These are phyloP conservation scores for Geopemphigus sp. DNA, from an alignment of 1,140 invertebrate genomes.

Conservation along the genomic window DNA sequence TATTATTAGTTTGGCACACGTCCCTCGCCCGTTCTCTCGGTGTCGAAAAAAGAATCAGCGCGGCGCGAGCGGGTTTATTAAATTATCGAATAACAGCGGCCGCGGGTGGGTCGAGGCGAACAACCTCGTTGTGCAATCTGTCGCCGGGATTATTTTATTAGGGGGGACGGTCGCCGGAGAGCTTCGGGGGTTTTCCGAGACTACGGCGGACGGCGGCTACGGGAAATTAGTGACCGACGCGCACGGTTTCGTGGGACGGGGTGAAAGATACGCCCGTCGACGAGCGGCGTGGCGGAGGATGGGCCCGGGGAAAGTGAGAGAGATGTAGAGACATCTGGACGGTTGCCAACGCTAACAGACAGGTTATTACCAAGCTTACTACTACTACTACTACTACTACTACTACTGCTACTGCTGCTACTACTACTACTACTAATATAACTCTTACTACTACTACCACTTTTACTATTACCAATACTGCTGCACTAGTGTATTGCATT, in stretches of 20 bases:
- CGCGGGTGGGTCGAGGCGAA: too few species aligned
- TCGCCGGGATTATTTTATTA: conserved; percentile 28
- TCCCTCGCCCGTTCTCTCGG: not conserved
- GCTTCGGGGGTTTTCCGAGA: not conserved
- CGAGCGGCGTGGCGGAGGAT: not conserved
- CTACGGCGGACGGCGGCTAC: not conserved
- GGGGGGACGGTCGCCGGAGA: not conserved
- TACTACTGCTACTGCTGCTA: not conserved
- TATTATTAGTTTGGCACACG: conserved; percentile 22
- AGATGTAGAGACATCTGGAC: conserved; percentile 10
- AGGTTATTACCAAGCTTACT: conserved; percentile 9
- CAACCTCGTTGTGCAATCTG: conserved; percentile 9
- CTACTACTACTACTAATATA: too few species aligned
- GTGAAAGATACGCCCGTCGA: too few species aligned
- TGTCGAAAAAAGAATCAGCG: not conserved
- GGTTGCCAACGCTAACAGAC: conserved; percentile 17
- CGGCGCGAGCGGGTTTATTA: not conserved
- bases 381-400: not conserved
- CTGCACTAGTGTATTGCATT: not conserved
- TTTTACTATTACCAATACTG: too few species aligned
- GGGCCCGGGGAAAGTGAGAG: not conserved
- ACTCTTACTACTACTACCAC: too few species aligned
- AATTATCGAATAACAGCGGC: not conserved
- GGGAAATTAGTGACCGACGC: not conserved
- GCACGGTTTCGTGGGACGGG: too few species aligned